Conservation (phyloP, 1,140 invertebrate genomes). For the Carposina sasakii region DNA sequence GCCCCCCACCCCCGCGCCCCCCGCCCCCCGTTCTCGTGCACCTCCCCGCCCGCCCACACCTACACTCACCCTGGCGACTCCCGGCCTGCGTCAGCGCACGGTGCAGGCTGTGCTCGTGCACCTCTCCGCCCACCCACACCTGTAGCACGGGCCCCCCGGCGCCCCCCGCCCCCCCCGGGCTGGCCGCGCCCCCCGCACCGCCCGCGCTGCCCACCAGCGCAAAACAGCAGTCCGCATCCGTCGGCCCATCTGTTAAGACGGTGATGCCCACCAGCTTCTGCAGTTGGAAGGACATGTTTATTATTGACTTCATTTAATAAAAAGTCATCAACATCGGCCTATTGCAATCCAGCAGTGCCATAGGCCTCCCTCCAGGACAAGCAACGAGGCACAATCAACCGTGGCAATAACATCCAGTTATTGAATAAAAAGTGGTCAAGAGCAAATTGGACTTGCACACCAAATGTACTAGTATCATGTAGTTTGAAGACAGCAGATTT, state of each 20-base stretch:
- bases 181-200: neutral
- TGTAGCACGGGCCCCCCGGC: conserved; percentile 40
- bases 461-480: no score
- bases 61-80: no score
- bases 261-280: conserved; percentile 53
- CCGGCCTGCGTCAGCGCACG: no score
- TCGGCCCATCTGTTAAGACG: conserved; percentile 26
- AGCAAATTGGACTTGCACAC: no score
- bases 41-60: conserved; percentile 22
- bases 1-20: neutral
- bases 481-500: no score
- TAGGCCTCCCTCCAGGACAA: no score
- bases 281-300: neutral
- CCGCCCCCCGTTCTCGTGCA: neutral
- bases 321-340: no score
- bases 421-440: no score
- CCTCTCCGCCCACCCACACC: conserved; percentile 42
- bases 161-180: neutral
- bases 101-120: conserved; percentile 42
- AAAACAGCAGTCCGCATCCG: conserved; percentile 13
- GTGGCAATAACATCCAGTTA: no score
- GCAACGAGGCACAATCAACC: no score
- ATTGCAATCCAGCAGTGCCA: no score
- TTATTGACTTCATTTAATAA: no score
- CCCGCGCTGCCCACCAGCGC: conserved; percentile 38